Base-by-base conservation (phyloP, 2,113 vertebrate genomes). In the Pluvialis apricaria region DNA sequence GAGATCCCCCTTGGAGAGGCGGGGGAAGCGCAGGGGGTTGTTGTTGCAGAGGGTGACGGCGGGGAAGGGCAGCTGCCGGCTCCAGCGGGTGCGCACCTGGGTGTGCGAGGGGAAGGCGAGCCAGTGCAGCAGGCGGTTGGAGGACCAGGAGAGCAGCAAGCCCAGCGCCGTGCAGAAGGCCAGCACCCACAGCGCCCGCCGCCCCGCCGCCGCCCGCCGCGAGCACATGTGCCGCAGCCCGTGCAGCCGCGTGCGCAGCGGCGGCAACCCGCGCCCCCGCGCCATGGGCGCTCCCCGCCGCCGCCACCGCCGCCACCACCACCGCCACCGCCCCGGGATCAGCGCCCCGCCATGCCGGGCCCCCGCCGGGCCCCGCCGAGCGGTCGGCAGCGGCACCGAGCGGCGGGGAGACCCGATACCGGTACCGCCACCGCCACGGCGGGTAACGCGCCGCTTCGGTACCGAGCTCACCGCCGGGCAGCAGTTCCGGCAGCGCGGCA, bases 41-140 rank as follows among this genome's bases (percentile, higher is more conserved):
- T 99, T 99, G 98, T 99, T 99, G 97, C 99, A 99, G 97, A 99
- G 98, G 38, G 99, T 99, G 97, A 99, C 98, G 25, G 99, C 98
- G 38, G 99, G 99, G 98, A 99, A 99, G 82, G 98, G 96, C 95
- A 99, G 97, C 98, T 99, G 99, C 88, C 98, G 99, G 97, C 99
- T 99, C 99, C 99, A 99, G 97, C 99, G 98, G 13, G 98, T 98
- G 97, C 99, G 99, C 95, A 99, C 98, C 34, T 98, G 98, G 31
- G 99, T 99, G 97, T 99, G 98, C 32, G 99, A 99, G 54, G 99
- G 99, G 97, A 99, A 99, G 71, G 99, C 98, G 61, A 99, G 98
- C 99, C 99, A 99, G 97, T 99, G 98, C 58, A 99, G 99, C 14
- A 99, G 96, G 51, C 99, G 98, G 97, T 99, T 99, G 76, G 99